Evolutionary conservation across 2,113 vertebrate species (phyloP).

Genomic region (Drymodes brunneopygia): DNA sequence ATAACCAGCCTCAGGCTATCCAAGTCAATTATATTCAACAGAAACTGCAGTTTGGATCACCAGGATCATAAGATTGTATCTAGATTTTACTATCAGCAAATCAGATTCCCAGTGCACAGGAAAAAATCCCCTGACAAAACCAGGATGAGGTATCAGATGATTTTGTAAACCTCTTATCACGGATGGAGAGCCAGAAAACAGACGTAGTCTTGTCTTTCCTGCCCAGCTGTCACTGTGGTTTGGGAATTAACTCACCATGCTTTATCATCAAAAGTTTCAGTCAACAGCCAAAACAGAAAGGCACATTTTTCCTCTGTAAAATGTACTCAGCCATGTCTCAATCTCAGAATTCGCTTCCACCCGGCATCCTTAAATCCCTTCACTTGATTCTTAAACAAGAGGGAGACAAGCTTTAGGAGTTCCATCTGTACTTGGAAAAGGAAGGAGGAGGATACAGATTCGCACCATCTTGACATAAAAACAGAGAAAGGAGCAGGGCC

Average conservation of each 20-base stretch:
- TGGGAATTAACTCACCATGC: constrained; percentile 27
- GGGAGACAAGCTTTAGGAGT: not conserved
- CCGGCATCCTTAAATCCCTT: not conserved
- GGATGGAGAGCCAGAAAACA: not conserved
- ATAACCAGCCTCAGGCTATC: not conserved
- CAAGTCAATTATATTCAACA: not conserved
- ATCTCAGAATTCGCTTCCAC: not conserved
- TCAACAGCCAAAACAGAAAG: not conserved
- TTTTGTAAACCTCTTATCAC: not conserved
- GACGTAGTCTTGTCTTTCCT: not conserved
- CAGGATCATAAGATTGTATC: not conserved
- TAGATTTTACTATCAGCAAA: not conserved
- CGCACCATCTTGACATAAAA: not conserved
- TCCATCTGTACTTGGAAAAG: not conserved
- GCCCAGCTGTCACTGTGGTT: constrained; percentile 7
- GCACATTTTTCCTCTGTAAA: constrained; percentile 1
- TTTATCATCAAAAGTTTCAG: constrained; percentile 33
- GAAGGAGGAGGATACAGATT: not conserved
- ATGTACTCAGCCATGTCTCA: not conserved
- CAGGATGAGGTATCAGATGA: not conserved
- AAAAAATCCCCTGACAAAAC: not conserved
- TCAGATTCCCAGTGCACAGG: not conserved
- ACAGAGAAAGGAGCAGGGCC: not conserved
- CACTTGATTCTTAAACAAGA: not conserved
- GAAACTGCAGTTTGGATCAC: not conserved